Evolutionary conservation across 2,888 invertebrate species (phyloP), one percentile per base, ranked within the genome.

Genomic region (Mamestra brassicae): DNA sequence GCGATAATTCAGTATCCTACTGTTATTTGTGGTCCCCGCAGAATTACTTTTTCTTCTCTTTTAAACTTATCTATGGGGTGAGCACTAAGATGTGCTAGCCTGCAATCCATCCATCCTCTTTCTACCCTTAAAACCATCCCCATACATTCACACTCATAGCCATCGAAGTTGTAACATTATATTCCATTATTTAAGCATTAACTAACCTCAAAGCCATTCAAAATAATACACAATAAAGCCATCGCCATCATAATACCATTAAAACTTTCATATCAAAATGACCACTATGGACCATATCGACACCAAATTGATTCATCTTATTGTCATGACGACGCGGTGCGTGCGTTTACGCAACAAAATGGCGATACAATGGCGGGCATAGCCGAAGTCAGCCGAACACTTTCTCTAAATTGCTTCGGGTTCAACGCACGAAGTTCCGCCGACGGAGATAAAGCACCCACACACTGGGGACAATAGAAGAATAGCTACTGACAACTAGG

Each of bases 341-440:
- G 76, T 74, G 79, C 68, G 63, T 62, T 87, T 89, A 64, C 86
- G 83, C 87, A 89, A 89, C 80, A 62, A 81, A 81, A 77, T 78
- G 57, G 85, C 78, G 57, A 80, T 76, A 89, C 90, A 89, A 89
- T 90, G 74, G 89, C 78, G 71, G 76, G 64, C 26, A 62, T 0
- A 42, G 70, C 17, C 52, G 70, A 81, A 75, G 54, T 52, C 11
- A 54, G 34, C n/a, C 58, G 75, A 82, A 78, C 85, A 82, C 90
- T 89, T 89, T 89, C 89, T 81, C 89, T 83, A 78, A 86, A 90
- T 90, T 83, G 80, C 82, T 72, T 70, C 13, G 76, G 80, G 88
- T 82, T 85, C 88, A 87, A 85, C 60, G 87, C 58, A 71, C 87
- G 52, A 60, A 52, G 78, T 87, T 80, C 85, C 81, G 78, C 70